Evolutionary conservation across 1,140 invertebrate species (phyloP).

Genomic region (Cotesia glomerata): DNA sequence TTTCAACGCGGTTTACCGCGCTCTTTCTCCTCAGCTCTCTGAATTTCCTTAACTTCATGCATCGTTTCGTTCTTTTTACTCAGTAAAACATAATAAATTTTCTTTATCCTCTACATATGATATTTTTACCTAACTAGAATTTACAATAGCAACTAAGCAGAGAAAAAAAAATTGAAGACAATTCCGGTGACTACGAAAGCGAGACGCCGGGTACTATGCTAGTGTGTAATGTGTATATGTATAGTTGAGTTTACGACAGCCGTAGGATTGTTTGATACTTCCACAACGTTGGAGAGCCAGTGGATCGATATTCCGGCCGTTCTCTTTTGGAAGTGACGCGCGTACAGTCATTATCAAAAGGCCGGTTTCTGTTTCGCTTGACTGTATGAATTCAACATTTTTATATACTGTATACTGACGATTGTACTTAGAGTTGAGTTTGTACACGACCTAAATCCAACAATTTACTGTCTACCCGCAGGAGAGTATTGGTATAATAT

Average conservation of each 20-base stretch:
- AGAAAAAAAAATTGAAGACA: slow-evolving; percentile 13
- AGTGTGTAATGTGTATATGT: neutral
- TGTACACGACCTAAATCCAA: slow-evolving; percentile 5
- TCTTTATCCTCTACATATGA: neutral
- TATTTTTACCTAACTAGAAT: no score
- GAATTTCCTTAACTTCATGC: slow-evolving; percentile 18
- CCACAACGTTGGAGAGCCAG: slow-evolving; percentile 10
- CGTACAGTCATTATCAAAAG: slow-evolving; percentile 42
- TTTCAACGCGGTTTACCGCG: slow-evolving; percentile 49
- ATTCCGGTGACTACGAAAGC: slow-evolving; percentile 3
- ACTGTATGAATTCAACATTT: neutral
- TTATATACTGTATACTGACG: neutral
- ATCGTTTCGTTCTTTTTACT: slow-evolving; percentile 22
- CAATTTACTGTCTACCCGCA: neutral
- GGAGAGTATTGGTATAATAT: neutral
- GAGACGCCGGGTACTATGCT: slow-evolving; percentile 1
- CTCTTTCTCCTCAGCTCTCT: slow-evolving; percentile 30
- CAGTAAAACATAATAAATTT: no score
- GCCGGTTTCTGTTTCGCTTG: slow-evolving; percentile 7
- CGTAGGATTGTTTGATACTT: slow-evolving; percentile 4
- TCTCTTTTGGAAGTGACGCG: slow-evolving; percentile 44
- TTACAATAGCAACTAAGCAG: neutral
- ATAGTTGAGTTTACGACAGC: neutral
- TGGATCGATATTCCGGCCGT: slow-evolving; percentile 59
- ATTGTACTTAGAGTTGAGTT: neutral